Conservation (phyloP, 2,797 vertebrate genomes). For the Discoglossus pictus region DNA sequence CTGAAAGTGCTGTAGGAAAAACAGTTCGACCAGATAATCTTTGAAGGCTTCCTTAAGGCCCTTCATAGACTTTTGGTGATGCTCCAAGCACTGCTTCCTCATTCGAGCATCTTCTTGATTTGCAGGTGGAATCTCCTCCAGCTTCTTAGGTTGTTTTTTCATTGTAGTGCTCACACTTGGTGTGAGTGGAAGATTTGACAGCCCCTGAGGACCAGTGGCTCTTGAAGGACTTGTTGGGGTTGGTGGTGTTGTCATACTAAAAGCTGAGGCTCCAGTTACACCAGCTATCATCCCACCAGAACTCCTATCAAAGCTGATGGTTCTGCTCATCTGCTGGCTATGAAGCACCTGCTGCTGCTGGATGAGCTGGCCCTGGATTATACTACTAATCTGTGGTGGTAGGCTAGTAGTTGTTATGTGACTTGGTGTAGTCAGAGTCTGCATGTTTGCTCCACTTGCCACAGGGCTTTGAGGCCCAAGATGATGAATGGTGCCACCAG, state of each 20-base stretch:
- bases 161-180: conserved; percentile 69
- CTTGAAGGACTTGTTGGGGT: conserved; percentile 87
- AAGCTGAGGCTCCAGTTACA: conserved; percentile 73
- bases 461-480: conserved; percentile 92
- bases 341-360: conserved; percentile 76
- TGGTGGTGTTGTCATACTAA: conserved; percentile 83
- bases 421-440: conserved; percentile 82
- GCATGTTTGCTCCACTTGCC: conserved; percentile 75
- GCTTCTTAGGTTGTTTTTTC: conserved; percentile 84
- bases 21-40: conserved; percentile 92
- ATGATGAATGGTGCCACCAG: conserved; percentile 94
- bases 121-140: conserved; percentile 93
- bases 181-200: conserved; percentile 76
- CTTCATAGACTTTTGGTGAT: conserved; percentile 91
- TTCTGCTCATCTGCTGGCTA: conserved; percentile 66
- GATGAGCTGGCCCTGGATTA: conserved; percentile 91
- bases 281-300: conserved; percentile 77
- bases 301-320: conserved; percentile 86
- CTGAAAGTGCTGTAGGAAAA: conserved; percentile 96
- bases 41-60: conserved; percentile 87
- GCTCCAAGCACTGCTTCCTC: conserved; percentile 91
- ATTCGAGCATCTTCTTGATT: conserved; percentile 89
- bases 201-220: conserved; percentile 75
- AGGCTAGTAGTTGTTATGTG: conserved; percentile 92
- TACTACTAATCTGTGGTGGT: conserved; percentile 97